These are phyloP conservation scores for Eretmochelys imbricata DNA, from an alignment of 2,113 vertebrate species.

Conservation along the genomic window DNA sequence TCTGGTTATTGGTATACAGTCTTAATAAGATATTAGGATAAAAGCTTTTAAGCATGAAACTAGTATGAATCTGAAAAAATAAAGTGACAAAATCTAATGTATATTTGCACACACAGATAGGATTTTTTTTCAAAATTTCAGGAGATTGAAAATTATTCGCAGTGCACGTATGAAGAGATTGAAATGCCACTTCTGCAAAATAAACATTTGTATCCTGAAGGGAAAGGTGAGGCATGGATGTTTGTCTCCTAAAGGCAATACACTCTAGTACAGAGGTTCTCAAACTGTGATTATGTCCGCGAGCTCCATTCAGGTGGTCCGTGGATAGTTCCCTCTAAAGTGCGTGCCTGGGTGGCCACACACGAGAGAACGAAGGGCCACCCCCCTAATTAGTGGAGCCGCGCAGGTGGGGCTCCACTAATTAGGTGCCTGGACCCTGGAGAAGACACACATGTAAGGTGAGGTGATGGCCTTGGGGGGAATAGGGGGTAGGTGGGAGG, in stretches of 20 bases:
- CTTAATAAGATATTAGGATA: neutral
- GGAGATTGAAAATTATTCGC: neutral
- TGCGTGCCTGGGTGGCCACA: too few relatives aligned
- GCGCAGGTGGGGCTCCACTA: too few relatives aligned
- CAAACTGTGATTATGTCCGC: too few relatives aligned
- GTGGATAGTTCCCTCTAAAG: too few relatives aligned
- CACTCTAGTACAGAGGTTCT: neutral
- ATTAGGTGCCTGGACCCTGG: too few relatives aligned
- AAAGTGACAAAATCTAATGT: neutral
- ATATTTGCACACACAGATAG: neutral
- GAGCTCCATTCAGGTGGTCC: too few relatives aligned
- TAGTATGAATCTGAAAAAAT: neutral
- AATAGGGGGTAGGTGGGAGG: too few relatives aligned
- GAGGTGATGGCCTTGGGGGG: too few relatives aligned
- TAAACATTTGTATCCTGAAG: neutral
- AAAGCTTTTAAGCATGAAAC: fast-evolving
- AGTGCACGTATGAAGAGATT: neutral
- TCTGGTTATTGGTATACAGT: neutral
- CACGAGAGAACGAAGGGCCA: too few relatives aligned
- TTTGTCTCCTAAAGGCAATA: neutral
- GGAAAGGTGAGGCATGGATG: neutral
- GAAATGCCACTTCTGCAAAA: neutral
- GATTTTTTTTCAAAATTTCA: neutral
- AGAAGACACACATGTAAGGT: too few relatives aligned
- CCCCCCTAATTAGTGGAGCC: too few relatives aligned